Base-by-base conservation (phyloP, 2,113 vertebrate species). In the Tapirus terrestris region DNA sequence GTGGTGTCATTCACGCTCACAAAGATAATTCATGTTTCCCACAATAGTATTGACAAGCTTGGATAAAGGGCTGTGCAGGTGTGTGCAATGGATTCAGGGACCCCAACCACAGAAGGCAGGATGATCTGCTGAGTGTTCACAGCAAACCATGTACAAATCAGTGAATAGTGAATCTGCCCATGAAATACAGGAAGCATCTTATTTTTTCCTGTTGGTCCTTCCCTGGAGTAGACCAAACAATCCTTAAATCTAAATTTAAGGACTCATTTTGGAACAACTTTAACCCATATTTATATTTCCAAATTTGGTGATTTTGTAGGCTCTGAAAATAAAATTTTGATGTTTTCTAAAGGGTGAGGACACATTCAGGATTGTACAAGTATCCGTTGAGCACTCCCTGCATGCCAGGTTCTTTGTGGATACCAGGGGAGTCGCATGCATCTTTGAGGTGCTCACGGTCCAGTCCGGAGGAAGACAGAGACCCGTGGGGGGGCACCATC, bases 271-370 rank as follows among this genome's bases (percentile, higher is more conserved):
- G 56, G 51, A 68, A 92, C 12, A 53, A 72, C n/a, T 33, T 76
- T 58, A 89, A 92, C 39, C 61, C 83, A 72, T 45, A 33, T 83
- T 89, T 81, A 16, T 87, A 36, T 43, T 90, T 80, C 23, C 60
- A 67, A 51, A 63, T 79, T 91, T 87, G 51, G 51, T 68, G 65
- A 73, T 33, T 85, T 36, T 33, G 51, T 80, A 70, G 27, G 51
- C 67, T 76, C 86, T 96, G 81, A 81, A 90, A 77, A 80, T 72
- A 67, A 92, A 75, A 82, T 58, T 76, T 53, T 45, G 14, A n/a
- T 23, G 45, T 80, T 96, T 93, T 96, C 68, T 45, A 63, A 86
- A 91, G 53, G 25, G 27, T 7, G 6, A 87, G 58, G 53, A 77
- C 39, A 27, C 39, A 58, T 33, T 83, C n/a, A 3, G 43, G 61